Percentiles rank a stretch among this genome's conserved stretches.
Evolutionary conservation across 1,140 invertebrate species (phyloP).

Genomic region (Gonioctena quinquepunctata): DNA sequence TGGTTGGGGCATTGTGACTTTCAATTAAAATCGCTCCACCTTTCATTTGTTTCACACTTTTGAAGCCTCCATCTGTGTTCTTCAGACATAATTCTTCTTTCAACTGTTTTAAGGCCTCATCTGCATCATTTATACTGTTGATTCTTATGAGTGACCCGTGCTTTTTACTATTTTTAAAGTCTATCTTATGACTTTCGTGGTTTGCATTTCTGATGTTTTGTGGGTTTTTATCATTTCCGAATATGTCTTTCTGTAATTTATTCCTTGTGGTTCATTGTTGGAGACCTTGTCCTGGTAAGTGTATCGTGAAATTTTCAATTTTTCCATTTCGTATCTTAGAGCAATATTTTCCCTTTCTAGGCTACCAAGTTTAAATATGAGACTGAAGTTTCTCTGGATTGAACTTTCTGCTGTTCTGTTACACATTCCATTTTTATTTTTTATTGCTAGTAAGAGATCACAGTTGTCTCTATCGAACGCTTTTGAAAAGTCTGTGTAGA

Average conservation of each 20-base stretch:
- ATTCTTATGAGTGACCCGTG: too few species aligned
- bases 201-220: too few species aligned
- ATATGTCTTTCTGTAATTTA: not conserved
- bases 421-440: not conserved
- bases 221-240: too few species aligned
- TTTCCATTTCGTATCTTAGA: not conserved
- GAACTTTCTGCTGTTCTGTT: not conserved
- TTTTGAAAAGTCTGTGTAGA: too few species aligned
- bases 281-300: not conserved
- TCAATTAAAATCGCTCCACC: too few species aligned
- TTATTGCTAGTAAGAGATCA: too few species aligned
- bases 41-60: too few species aligned
- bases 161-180: not conserved
- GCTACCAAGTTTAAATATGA: not conserved
- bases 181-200: not conserved
- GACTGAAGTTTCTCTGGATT: not conserved
- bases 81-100: not conserved
- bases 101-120: not conserved
- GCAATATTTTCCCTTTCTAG: not conserved
- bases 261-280: not conserved
- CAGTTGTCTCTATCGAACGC: too few species aligned
- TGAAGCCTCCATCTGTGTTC: too few species aligned
- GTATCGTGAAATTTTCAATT: not conserved
- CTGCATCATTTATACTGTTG: too few species aligned
- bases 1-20: too few species aligned